Base-by-base conservation (phyloP, 2,888 invertebrate genomes). In the Pantelozetes paolii region DNA sequence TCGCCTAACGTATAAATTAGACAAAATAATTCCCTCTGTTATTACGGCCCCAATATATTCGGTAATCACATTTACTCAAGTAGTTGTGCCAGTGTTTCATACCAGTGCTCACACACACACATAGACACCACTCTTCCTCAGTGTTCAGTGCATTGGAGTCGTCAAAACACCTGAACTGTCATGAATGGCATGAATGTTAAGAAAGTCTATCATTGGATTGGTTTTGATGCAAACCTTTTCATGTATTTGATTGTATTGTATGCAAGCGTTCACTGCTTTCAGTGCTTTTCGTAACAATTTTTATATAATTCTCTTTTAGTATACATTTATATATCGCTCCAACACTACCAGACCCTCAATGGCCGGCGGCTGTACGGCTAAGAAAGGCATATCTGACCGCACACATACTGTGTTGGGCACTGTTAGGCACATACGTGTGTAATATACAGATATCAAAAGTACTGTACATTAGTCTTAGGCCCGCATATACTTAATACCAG, bases 31-130 rank as follows among this genome's bases (percentile, higher is more conserved):
- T 50, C 15, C 50, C 18, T n/a, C 50, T 50, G 15, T 50, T 5
- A 50, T 50, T 50, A 50, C 20, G 20, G 50, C 15, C 20, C n/a
- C 50, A 5, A 50, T 42, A 50, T 50, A 15, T 50, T 50, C 5
- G 50, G n/a, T 50, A 50, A 50, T 50, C 50, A 50, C 50, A 50
- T 50, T 50, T 50, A 50, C 50, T 50, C 50, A 50, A 50, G n/a
- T 50, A 50, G 50, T 50, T 20, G 20, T 50, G 20, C n/a, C 50
- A n/a, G 50, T 8, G 36, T 36, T n/a, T 36, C 36, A 36, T 36
- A 36, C 36, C 36, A 8, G 36, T 36, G 36, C 36, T 36, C 5
- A 36, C 6, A 9, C 36, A n/a, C n/a, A n/a, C n/a, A n/a, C n/a
- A n/a, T n/a, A n/a, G n/a, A n/a, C n/a, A n/a, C n/a, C n/a, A n/a